Percentiles rank a stretch among this genome's conserved stretches.
Conservation (phyloP, 64 coral and sea anemone genomes). For the Montipora cactus region DNA sequence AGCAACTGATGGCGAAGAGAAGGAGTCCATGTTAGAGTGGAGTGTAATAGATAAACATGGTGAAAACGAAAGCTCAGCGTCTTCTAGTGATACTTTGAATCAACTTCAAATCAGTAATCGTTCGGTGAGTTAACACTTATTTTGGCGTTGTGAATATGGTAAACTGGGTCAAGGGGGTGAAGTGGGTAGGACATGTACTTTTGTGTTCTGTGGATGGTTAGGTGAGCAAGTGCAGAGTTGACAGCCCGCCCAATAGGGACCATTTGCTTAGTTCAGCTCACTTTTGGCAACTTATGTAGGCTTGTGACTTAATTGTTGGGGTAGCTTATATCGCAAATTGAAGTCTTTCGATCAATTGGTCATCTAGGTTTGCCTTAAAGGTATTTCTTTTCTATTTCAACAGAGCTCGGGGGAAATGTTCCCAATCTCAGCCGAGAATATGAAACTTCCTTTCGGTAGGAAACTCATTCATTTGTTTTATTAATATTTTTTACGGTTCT, state of each 20-base stretch:
- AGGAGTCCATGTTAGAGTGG: neutral
- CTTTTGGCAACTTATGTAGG: neutral
- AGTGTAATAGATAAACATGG: slow-evolving; percentile 7
- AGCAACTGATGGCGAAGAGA: neutral
- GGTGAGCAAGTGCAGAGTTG: too few relatives aligned
- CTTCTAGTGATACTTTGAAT: neutral
- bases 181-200: too few relatives aligned
- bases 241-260: too few relatives aligned
- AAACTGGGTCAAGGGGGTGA: neutral
- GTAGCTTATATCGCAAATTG: neutral
- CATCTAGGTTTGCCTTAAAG: neutral
- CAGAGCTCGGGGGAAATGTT: slow-evolving; percentile 29
- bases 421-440: slow-evolving; percentile 26
- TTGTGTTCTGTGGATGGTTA: too few relatives aligned
- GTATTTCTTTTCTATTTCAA: neutral
- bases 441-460: slow-evolving; percentile 57
- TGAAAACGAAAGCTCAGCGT: neutral
- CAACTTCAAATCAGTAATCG: neutral
- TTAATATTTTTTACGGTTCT: neutral
- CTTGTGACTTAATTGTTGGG: neutral
- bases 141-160: neutral
- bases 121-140: neutral
- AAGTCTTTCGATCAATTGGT: neutral
- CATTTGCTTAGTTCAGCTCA: neutral
- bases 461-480: neutral